phyloP scores from a whole-genome alignment of 2,113 vertebrate genomes.

The Anoura caudifer region DNA sequence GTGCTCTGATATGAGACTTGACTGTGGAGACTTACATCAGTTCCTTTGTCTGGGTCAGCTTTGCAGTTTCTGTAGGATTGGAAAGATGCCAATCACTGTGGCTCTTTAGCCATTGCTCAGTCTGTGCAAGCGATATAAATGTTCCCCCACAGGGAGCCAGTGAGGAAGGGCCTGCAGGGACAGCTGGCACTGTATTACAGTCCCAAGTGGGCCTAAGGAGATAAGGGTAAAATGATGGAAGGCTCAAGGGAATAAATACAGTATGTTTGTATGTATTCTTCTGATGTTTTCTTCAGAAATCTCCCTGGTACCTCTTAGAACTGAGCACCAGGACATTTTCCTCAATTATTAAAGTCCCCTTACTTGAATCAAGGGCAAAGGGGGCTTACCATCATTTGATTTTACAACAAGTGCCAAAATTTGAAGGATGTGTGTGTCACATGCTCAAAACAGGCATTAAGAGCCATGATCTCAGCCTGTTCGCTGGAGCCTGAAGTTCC shows the following conservation, averaged over 20 bases:
- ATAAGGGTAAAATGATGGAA: not conserved
- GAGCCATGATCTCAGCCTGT: not conserved
- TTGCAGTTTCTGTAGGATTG: not conserved
- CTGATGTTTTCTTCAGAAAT: not conserved
- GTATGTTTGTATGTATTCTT: not conserved
- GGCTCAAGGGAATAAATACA: not conserved
- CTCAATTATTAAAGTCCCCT: not conserved
- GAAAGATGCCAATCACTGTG: not conserved
- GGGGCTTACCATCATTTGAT: not conserved
- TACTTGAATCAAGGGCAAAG: not conserved
- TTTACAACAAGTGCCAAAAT: not conserved
- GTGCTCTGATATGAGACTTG: not conserved
- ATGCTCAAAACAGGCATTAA: not conserved
- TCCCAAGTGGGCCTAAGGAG: not conserved
- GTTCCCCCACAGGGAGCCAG: not conserved
- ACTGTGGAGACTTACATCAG: accelerated
- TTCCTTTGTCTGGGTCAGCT: not conserved
- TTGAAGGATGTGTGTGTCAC: not conserved
- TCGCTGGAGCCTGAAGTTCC: not conserved
- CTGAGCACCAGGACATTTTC: not conserved
- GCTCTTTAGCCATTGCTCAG: not conserved
- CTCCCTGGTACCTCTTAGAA: not conserved
- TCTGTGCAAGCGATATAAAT: not conserved
- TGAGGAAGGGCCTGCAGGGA: not conserved
- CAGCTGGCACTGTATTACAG: not conserved